Conservation (phyloP, 2,113 vertebrate species). For the Dasyurus viverrinus region DNA sequence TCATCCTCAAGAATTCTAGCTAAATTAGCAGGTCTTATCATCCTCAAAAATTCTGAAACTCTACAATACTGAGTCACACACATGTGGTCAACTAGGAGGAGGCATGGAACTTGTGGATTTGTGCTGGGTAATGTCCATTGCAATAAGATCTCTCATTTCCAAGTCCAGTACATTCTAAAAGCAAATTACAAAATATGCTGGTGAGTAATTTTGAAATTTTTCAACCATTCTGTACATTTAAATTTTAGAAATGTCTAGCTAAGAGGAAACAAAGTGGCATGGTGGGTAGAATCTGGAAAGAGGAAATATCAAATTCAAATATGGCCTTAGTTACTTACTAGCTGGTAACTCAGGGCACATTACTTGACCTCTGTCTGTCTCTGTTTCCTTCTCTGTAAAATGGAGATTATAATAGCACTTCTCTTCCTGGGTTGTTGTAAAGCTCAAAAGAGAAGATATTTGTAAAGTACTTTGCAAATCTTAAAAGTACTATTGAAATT, state of each 20-base stretch:
- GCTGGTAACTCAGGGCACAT: background rate
- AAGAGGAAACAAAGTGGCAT: background rate
- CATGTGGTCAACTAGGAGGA: background rate
- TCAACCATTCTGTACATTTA: background rate
- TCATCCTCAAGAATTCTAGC: background rate
- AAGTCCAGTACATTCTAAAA: background rate
- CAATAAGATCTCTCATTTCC: background rate
- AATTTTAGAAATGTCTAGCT: background rate
- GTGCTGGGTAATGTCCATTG: background rate
- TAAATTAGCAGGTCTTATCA: background rate
- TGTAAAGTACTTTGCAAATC: background rate
- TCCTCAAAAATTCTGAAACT: background rate
- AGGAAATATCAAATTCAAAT: background rate
- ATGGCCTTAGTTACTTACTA: background rate
- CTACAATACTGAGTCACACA: background rate
- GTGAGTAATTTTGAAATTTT: background rate
- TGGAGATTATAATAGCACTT: background rate
- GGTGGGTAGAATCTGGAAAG: background rate
- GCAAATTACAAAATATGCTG: background rate
- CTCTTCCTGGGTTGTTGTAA: background rate
- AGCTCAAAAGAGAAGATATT: background rate
- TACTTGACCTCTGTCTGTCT: background rate
- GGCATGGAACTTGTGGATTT: background rate
- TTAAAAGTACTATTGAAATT: background rate
- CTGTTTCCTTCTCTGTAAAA: background rate